Percentiles rank a stretch among this genome's conserved stretches.
Evolutionary conservation across 2,888 invertebrate species (phyloP).

Genomic region (Conistra vaccinii): DNA sequence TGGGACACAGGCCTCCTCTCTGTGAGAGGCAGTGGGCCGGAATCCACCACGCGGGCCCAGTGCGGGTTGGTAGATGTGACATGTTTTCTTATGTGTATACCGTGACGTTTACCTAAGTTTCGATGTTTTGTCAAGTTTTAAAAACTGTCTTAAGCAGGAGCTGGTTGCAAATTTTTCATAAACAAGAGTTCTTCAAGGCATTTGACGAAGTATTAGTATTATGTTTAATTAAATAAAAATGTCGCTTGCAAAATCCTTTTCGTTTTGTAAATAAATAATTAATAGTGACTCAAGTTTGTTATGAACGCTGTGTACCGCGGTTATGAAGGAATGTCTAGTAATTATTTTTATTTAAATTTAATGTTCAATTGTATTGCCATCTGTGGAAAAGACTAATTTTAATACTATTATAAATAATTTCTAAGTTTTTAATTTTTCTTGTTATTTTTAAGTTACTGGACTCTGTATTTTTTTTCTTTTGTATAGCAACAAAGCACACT

Average conservation of each 20-base stretch:
- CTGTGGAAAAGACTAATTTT: conserved; percentile 89
- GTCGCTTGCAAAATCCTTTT: conserved; percentile 36
- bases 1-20: no score
- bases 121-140: no score
- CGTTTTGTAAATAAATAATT: conserved; percentile 57
- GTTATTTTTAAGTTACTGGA: conserved; percentile 67
- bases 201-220: conserved; percentile 39
- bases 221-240: conserved; percentile 22
- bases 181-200: background rate
- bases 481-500: conserved; percentile 67
- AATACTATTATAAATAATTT: conserved; percentile 78
- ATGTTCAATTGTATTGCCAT: conserved; percentile 90
- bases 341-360: conserved; percentile 78
- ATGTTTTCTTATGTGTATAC: no score
- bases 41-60: no score
- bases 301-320: conserved; percentile 30
- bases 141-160: no score
- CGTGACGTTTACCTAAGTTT: no score
- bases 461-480: conserved; percentile 64
- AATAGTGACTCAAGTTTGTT: conserved; percentile 52
- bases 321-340: conserved; percentile 39
- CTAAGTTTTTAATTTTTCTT: conserved; percentile 72
- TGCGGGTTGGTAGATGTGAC: no score
- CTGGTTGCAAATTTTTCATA: no score
- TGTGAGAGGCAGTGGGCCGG: no score